phyloP scores from a whole-genome alignment of 2,888 invertebrate species.

The Acrobasis consociella region DNA sequence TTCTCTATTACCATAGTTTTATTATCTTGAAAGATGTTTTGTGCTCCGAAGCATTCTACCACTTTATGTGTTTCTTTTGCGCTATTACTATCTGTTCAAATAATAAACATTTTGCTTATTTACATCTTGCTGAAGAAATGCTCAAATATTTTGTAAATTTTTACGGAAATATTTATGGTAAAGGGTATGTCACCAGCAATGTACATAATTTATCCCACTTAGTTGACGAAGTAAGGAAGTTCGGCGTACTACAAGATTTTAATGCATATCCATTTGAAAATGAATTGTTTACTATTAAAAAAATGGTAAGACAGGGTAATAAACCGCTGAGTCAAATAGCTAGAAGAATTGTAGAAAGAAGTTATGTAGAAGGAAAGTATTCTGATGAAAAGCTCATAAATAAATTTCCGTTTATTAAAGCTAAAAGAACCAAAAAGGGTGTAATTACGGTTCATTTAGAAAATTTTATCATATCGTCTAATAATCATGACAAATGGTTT shows the following conservation, averaged over 20 bases:
- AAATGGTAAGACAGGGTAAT: neutral
- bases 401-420: too few relatives aligned
- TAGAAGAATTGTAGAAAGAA: too few relatives aligned
- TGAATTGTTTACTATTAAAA: neutral
- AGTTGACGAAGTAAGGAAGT: slow-evolving; percentile 1
- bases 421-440: neutral
- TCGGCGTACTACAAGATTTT: slow-evolving; percentile 9
- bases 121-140: neutral
- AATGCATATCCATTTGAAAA: slow-evolving; percentile 7
- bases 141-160: neutral
- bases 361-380: too few relatives aligned
- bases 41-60: too few relatives aligned
- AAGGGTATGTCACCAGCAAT: neutral
- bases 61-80: slow-evolving; percentile 1
- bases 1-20: slow-evolving; percentile 27
- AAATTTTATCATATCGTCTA: too few relatives aligned
- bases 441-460: too few relatives aligned
- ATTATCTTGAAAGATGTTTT: too few relatives aligned
- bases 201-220: neutral
- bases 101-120: neutral
- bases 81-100: slow-evolving; percentile 1
- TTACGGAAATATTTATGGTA: neutral
- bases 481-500: too few relatives aligned
- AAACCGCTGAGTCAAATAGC: neutral
- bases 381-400: too few relatives aligned